Evolutionary conservation across 1,140 invertebrate genomes (phyloP).

Genomic region (Microplitis demolitor): DNA sequence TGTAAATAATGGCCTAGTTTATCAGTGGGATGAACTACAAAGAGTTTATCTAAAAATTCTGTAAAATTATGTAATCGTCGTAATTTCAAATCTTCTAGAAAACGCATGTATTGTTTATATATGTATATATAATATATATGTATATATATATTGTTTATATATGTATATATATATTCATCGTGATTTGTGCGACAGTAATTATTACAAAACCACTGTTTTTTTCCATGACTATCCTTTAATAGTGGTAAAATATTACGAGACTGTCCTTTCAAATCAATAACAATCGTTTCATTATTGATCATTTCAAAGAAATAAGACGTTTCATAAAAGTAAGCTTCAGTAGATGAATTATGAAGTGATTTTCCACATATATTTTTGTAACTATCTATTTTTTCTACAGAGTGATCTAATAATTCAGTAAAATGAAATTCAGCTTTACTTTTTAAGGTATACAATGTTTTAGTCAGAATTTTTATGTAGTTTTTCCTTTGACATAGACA

Average conservation of each 20-base stretch:
- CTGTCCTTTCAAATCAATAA: not conserved
- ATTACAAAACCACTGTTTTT: not conserved
- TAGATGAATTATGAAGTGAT: not conserved
- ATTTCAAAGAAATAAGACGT: not conserved
- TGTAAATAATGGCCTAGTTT: not conserved
- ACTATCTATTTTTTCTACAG: not conserved
- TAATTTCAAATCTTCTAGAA: not conserved
- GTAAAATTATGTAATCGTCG: not conserved
- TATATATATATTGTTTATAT: not conserved
- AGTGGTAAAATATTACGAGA: slow-evolving; percentile 4
- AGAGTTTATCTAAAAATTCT: not conserved
- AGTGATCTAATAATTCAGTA: not conserved
- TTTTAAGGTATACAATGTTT: not conserved
- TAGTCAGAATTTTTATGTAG: not conserved
- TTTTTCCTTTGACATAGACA: not conserved
- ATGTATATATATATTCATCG: not conserved
- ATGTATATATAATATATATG: no score
- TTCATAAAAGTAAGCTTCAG: slow-evolving; percentile 14
- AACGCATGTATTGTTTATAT: no score
- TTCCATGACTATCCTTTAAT: not conserved
- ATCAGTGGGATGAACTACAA: not conserved
- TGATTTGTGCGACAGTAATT: not conserved
- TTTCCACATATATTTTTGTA: slow-evolving; percentile 4
- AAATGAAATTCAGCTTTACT: not conserved
- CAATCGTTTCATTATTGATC: not conserved